Evolutionary conservation across 2,797 vertebrate species (phyloP).

Genomic region (Muscicapa striata): DNA sequence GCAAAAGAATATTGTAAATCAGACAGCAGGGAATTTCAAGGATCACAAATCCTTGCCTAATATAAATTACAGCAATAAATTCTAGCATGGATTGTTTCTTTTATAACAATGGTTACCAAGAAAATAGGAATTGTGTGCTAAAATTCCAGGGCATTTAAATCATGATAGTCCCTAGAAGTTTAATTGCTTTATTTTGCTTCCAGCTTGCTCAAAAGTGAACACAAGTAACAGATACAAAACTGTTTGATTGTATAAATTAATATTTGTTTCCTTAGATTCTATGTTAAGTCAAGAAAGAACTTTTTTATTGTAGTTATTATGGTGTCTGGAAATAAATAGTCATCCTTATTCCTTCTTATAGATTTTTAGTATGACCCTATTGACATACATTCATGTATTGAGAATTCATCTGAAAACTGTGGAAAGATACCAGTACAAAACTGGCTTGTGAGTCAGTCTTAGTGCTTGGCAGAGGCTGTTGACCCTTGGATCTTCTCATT

Average conservation of each 20-base stretch:
- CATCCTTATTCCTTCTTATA: background rate
- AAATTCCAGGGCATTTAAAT: constrained; percentile 51
- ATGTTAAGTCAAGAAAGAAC: background rate
- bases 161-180: background rate
- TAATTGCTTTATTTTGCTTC: constrained; percentile 23
- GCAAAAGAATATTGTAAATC: constrained; percentile 40
- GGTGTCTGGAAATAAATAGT: background rate
- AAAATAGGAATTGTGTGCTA: constrained; percentile 44
- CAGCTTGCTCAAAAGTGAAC: constrained; percentile 18
- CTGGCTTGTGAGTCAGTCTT: background rate
- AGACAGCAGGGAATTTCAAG: constrained; percentile 60
- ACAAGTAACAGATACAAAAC: background rate
- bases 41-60: constrained; percentile 55
- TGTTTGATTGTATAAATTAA: background rate
- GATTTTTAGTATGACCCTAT: background rate
- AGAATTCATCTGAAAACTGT: background rate
- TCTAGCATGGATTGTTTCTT: constrained; percentile 42
- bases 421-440: constrained; percentile 27
- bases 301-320: background rate
- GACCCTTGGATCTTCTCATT: background rate
- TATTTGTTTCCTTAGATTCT: background rate
- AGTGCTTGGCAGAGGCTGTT: background rate
- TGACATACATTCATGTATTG: background rate
- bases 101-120: constrained; percentile 29
- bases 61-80: constrained; percentile 55